phyloP scores from a whole-genome alignment of 2,113 vertebrate genomes.

The Hemiscyllium ocellatum region DNA sequence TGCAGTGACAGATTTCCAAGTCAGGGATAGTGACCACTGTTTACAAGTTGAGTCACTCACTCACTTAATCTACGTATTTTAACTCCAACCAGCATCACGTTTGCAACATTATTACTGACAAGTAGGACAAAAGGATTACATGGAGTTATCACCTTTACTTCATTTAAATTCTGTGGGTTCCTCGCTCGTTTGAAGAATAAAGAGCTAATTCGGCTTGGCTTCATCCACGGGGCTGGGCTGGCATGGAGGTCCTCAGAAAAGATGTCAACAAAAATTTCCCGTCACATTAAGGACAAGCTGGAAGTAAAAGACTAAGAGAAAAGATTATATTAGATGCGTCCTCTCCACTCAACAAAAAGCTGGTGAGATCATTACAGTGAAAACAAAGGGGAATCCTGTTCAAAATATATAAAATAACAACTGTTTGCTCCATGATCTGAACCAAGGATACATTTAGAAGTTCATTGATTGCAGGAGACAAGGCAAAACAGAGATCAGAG shows the following conservation, averaged over 20 bases:
- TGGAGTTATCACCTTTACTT: conserved; percentile 87
- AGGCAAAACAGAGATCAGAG: neutral
- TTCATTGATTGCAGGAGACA: neutral
- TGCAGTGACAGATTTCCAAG: too few relatives aligned
- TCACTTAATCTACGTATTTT: neutral
- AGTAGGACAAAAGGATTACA: neutral
- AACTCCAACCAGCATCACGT: neutral
- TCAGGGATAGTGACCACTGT: neutral
- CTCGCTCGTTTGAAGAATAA: conserved; percentile 72
- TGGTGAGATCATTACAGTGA: neutral
- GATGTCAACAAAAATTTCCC: conserved; percentile 85
- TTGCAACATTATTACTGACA: neutral
- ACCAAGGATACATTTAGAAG: neutral
- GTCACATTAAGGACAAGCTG: conserved; percentile 90
- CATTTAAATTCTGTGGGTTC: conserved; percentile 65
- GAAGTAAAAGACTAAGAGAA: neutral
- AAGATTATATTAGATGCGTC: neutral
- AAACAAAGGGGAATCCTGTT: neutral
- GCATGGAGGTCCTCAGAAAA: conserved; percentile 80
- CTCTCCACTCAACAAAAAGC: conserved; percentile 30
- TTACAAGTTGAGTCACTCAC: neutral
- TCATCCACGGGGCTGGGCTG: conserved; percentile 84
- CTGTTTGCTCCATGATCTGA: neutral
- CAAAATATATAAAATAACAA: neutral
- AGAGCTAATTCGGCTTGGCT: conserved; percentile 66